Evolutionary conservation across 2,113 vertebrate genomes (phyloP).

Genomic region (Carassius auratus): DNA sequence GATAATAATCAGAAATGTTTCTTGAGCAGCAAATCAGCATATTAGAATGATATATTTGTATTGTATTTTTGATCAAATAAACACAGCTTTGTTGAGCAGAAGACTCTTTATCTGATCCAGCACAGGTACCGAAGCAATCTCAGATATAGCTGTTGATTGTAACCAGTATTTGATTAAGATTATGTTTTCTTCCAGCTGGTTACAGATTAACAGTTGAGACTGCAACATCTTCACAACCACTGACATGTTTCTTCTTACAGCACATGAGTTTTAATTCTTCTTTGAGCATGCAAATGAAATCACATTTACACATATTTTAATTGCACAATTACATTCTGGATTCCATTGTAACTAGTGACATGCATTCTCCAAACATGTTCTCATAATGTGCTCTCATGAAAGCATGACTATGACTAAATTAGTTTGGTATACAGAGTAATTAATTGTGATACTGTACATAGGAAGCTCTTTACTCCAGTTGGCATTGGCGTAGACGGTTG

Average conservation of each 20-base stretch:
- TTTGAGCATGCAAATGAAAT: background rate
- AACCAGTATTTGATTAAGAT: background rate
- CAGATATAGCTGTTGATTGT: background rate
- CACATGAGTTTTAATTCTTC: background rate
- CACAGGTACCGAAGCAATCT: background rate
- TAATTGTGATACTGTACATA: background rate
- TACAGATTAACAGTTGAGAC: slow-evolving; percentile 51
- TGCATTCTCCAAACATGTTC: background rate
- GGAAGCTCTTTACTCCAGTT: background rate
- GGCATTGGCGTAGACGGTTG: background rate
- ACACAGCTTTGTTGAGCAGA: too few species aligned
- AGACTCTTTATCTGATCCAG: background rate
- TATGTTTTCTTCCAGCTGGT: background rate
- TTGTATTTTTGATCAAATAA: too few species aligned
- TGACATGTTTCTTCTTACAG: background rate
- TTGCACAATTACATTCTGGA: background rate
- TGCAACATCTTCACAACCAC: slow-evolving; percentile 34
- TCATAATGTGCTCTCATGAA: background rate
- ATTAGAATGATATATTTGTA: background rate
- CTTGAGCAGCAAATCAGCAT: background rate
- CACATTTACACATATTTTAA: background rate
- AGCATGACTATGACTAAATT: background rate
- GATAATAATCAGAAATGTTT: background rate
- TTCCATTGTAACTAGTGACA: background rate
- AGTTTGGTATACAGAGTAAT: slow-evolving; percentile 1